A percentile compares a stretch with the other conserved stretches of the same genome.
Evolutionary conservation across 2,797 vertebrate species (phyloP).

Genomic region (Acanthurus lineatus): DNA sequence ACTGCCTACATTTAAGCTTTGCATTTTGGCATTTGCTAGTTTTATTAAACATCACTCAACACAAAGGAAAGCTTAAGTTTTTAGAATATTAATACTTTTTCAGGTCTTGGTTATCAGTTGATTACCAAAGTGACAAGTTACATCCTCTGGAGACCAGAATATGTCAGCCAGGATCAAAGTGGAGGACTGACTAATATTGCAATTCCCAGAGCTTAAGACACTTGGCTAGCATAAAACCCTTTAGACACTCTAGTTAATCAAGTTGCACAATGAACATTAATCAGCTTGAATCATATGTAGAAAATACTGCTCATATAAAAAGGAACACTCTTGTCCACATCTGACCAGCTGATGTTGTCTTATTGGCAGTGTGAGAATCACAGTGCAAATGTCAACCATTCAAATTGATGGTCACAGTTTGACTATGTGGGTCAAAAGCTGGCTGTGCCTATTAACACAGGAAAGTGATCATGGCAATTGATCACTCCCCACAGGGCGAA

Average conservation of each 20-base stretch:
- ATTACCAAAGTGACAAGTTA: not conserved
- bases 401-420: slow-evolving; percentile 6
- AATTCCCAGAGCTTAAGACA: no score
- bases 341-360: not conserved
- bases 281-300: no score
- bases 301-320: not conserved
- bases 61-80: not conserved
- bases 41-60: not conserved
- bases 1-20: not conserved
- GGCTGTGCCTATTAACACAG: slow-evolving; percentile 42
- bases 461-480: slow-evolving; percentile 40
- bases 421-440: slow-evolving; percentile 58
- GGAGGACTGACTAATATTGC: not conserved
- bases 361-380: slow-evolving; percentile 15
- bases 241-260: not conserved
- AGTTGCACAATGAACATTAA: not conserved
- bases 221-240: no score
- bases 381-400: slow-evolving; percentile 3
- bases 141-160: not conserved
- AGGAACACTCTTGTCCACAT: not conserved
- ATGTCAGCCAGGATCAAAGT: not conserved
- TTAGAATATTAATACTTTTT: not conserved
- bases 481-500: slow-evolving; percentile 52
- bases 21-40: not conserved
- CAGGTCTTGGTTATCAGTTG: no score